phyloP scores from a whole-genome alignment of 2,113 vertebrate genomes.

The Illadopsis cleaveri region DNA sequence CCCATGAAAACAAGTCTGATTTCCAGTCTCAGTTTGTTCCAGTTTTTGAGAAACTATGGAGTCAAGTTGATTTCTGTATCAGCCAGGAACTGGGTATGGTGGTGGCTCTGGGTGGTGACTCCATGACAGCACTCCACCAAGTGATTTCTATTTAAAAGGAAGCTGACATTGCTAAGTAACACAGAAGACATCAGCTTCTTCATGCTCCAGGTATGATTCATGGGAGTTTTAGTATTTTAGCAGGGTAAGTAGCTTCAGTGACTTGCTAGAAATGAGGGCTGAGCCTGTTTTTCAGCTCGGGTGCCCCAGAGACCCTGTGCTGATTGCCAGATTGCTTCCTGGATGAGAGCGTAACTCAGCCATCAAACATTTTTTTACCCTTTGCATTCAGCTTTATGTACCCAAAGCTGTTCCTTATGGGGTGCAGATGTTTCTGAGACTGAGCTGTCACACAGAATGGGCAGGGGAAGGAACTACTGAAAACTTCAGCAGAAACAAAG shows the following conservation, averaged over 20 bases:
- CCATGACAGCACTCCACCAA: rapidly evolving
- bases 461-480: conserved; percentile 4
- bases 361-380: conserved; percentile 29
- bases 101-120: background rate
- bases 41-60: background rate
- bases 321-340: conserved; percentile 21
- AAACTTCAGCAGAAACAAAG: background rate
- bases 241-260: background rate
- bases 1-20: background rate
- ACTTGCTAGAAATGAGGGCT: background rate
- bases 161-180: background rate
- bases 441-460: background rate
- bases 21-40: background rate
- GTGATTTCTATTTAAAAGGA: background rate
- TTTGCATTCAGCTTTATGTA: conserved; percentile 31
- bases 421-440: conserved; percentile 40
- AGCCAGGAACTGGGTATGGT: background rate
- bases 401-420: conserved; percentile 22
- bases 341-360: background rate
- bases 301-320: background rate
- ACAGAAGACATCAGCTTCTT: background rate
- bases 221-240: background rate
- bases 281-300: conserved; percentile 2
- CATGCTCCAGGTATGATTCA: background rate
- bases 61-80: rapidly evolving